A percentile compares a stretch with the other conserved stretches of the same genome.
Conservation (phyloP, 2,113 vertebrate genomes). For the Sander vitreus region DNA sequence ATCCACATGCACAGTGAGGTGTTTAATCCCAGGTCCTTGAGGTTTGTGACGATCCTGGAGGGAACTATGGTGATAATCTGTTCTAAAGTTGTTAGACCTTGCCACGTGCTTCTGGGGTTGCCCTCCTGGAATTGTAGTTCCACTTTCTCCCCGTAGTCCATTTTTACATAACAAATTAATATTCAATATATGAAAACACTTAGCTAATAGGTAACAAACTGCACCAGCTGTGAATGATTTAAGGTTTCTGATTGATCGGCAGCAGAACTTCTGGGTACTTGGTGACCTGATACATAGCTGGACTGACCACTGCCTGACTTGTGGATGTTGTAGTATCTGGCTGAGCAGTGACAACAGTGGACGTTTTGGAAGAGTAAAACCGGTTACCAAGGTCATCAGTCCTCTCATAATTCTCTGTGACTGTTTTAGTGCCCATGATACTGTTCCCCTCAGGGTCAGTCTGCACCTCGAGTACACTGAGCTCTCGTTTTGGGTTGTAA, state of each 20-base stretch:
- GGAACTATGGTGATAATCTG: no score
- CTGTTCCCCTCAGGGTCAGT: conserved; percentile 78
- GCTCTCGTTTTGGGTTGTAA: conserved; percentile 76
- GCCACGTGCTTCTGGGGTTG: no score
- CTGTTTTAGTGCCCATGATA: conserved; percentile 78
- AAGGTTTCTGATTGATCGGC: conserved; percentile 67
- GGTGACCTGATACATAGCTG: conserved; percentile 71
- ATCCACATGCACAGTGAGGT: no score
- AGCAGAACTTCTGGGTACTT: conserved; percentile 82
- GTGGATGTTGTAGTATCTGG: conserved; percentile 79
- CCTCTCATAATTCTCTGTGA: conserved; percentile 88
- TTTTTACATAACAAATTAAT: no score
- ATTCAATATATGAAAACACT: background rate
- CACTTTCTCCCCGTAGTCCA: no score
- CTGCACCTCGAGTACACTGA: conserved; percentile 87
- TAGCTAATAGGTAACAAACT: background rate
- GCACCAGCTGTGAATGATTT: background rate
- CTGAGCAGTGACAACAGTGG: conserved; percentile 85
- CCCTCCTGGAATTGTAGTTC: no score
- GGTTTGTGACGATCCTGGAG: no score
- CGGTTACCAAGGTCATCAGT: conserved; percentile 86
- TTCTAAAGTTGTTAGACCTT: no score
- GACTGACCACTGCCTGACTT: conserved; percentile 58
- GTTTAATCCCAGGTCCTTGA: no score
- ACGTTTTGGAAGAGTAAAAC: conserved; percentile 84